Evolutionary conservation across 2,113 vertebrate species (phyloP).

Genomic region (Misgurnus anguillicaudatus): DNA sequence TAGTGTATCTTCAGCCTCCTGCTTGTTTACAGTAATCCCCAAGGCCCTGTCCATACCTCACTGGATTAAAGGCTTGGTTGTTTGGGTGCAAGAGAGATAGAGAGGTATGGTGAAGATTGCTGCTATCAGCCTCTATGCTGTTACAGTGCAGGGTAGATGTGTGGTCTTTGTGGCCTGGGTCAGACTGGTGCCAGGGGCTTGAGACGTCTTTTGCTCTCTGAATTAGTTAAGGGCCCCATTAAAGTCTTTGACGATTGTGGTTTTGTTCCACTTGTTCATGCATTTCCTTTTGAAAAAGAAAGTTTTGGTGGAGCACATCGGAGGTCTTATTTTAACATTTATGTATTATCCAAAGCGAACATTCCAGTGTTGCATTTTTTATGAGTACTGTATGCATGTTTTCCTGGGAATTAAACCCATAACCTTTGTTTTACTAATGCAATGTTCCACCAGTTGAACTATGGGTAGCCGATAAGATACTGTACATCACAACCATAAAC

Average conservation of each 20-base stretch:
- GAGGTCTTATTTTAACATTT: no score
- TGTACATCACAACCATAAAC: no score
- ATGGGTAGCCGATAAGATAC: no score
- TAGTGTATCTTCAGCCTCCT: neutral
- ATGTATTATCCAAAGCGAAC: no score
- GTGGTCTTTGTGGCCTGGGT: neutral
- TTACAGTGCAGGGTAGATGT: neutral
- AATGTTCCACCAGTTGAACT: no score
- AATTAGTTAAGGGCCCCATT: neutral
- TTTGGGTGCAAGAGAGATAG: conserved; percentile 10
- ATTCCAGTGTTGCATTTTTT: no score
- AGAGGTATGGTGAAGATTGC: conserved; percentile 15
- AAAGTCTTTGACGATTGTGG: neutral
- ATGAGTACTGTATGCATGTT: no score
- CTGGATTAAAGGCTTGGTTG: conserved; percentile 17
- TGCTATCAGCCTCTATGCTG: conserved; percentile 11
- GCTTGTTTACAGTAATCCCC: conserved; percentile 37
- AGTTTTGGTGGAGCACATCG: no score
- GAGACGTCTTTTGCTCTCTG: conserved; percentile 15
- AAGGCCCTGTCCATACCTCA: conserved; percentile 33
- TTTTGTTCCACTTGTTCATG: no score
- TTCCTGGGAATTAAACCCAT: no score
- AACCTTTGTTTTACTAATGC: no score
- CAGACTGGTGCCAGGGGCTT: conserved; percentile 1
- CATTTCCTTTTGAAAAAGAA: no score